Percentiles rank a stretch among this genome's conserved stretches.
Conservation (phyloP, 2,888 invertebrate species). For the Trissonchulus latispiculum region DNA sequence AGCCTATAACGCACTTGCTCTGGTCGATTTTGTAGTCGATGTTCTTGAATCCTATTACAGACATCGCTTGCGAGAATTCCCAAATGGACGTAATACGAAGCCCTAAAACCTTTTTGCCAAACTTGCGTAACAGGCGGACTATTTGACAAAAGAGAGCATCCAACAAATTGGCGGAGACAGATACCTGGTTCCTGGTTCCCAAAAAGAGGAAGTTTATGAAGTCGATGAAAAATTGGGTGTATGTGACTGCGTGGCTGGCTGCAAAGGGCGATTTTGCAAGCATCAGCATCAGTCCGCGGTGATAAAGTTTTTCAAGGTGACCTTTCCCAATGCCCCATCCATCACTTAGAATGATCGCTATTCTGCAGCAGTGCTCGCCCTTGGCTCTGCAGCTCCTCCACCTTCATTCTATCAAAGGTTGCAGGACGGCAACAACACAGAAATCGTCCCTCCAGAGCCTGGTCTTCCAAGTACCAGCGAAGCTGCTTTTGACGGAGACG, state of each 20-base stretch:
- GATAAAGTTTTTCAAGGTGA: neutral
- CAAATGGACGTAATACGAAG: neutral
- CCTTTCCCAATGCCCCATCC: neutral
- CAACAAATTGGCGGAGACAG: neutral
- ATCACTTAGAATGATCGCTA: neutral
- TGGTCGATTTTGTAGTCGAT: neutral
- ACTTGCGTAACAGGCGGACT: neutral
- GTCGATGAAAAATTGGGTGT: neutral
- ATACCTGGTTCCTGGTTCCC: neutral
- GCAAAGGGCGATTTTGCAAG: neutral
- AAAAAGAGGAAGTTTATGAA: neutral
- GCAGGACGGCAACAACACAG: neutral
- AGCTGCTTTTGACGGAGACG: too few relatives aligned
- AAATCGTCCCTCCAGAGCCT: too few relatives aligned
- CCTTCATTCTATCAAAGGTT: neutral
- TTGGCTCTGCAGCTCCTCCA: neutral
- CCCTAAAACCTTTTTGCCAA: neutral
- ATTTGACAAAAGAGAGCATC: neutral
- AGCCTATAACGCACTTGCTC: neutral
- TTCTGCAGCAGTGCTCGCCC: neutral
- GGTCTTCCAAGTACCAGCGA: too few relatives aligned
- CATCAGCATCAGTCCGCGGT: conserved; percentile 10
- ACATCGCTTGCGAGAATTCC: neutral
- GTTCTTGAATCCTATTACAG: neutral
- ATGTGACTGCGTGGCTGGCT: neutral